phyloP scores from a whole-genome alignment of 1,140 invertebrate species.

The Probaryconus sp. region DNA sequence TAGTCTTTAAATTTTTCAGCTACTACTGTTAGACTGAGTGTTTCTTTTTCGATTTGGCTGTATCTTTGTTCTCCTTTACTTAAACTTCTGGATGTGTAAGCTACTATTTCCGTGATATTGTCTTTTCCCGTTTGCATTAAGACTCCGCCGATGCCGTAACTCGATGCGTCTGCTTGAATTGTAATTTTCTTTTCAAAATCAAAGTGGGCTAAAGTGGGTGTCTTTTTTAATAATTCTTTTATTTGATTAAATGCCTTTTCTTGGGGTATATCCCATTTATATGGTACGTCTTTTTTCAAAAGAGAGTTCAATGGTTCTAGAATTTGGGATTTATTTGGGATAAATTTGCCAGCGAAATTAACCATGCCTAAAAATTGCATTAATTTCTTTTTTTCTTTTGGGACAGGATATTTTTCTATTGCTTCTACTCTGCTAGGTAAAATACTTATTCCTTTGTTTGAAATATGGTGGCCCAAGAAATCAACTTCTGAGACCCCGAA shows the following conservation, averaged over 20 bases:
- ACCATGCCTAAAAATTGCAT: constrained; percentile 47
- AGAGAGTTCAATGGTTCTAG: constrained; percentile 46
- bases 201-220: constrained; percentile 40
- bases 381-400: constrained; percentile 20
- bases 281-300: constrained; percentile 24
- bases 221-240: constrained; percentile 20
- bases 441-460: constrained; percentile 56
- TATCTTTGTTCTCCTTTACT: no score
- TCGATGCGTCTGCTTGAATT: constrained; percentile 65
- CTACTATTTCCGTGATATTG: constrained; percentile 38
- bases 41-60: no score
- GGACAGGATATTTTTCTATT: constrained; percentile 55
- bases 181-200: constrained; percentile 34
- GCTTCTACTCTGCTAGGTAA: constrained; percentile 63
- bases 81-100: background rate
- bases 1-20: no score
- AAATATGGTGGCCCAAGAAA: constrained; percentile 63
- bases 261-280: constrained; percentile 45
- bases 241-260: constrained; percentile 37
- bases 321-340: constrained; percentile 45
- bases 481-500: background rate
- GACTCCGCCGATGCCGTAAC: constrained; percentile 37
- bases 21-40: no score
- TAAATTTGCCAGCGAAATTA: constrained; percentile 55
- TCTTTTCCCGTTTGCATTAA: constrained; percentile 26